phyloP scores from a whole-genome alignment of 2,797 vertebrate species.

The Coendou prehensilis region DNA sequence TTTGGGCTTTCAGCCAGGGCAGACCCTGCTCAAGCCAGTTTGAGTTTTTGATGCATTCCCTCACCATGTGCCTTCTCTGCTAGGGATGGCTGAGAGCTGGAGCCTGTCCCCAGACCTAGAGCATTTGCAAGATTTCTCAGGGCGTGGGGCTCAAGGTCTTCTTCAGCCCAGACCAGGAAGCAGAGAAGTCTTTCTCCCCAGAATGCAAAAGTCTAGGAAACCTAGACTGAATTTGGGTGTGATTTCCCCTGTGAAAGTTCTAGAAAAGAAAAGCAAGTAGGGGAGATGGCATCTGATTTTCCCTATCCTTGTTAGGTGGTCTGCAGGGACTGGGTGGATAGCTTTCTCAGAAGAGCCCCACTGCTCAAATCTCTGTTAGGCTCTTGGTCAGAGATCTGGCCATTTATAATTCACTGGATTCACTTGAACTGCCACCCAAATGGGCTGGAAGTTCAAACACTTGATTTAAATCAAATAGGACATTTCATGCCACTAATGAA shows the following conservation, averaged over 20 bases:
- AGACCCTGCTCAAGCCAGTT: constrained; percentile 59
- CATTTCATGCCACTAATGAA: neutral
- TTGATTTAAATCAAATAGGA: constrained; percentile 57
- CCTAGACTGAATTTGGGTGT: neutral
- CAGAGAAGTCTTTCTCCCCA: neutral
- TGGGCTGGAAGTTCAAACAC: neutral
- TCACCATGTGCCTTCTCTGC: constrained; percentile 53
- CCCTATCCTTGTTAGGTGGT: neutral
- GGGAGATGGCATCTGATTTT: neutral
- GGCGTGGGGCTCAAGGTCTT: neutral
- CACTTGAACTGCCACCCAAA: constrained; percentile 2
- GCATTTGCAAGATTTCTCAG: neutral
- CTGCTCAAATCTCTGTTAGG: neutral
- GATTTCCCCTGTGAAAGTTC: neutral
- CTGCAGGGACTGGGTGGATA: neutral
- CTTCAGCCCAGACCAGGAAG: neutral
- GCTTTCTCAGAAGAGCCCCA: neutral
- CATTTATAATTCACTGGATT: neutral
- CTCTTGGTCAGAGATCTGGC: neutral
- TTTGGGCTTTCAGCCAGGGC: constrained; percentile 74
- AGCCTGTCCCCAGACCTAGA: neutral
- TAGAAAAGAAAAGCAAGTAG: neutral
- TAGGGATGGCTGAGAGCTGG: neutral
- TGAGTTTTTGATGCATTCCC: constrained; percentile 8
- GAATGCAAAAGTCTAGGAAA: neutral